These are phyloP conservation scores for Galerucella calmariensis DNA, from an alignment of 2,888 invertebrate species.

Conservation along the genomic window DNA sequence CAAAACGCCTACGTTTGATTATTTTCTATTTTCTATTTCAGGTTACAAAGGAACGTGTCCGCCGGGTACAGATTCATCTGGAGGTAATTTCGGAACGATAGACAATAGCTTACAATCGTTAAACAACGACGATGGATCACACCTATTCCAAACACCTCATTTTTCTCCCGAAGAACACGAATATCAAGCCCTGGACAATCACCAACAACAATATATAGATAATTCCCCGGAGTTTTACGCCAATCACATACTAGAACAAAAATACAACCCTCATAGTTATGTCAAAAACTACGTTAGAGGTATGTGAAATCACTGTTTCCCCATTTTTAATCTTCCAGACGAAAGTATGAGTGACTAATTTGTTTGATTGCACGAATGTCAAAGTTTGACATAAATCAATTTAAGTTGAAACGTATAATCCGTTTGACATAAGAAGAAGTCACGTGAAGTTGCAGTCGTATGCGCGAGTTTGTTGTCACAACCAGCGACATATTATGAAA, in stretches of 20 bases:
- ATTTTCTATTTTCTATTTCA: constrained; percentile 26
- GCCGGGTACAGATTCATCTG: constrained; percentile 69
- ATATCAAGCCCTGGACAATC: constrained; percentile 68
- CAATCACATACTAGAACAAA: constrained; percentile 68
- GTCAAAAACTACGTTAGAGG: constrained; percentile 80
- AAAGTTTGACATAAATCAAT: no score
- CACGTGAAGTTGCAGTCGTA: no score
- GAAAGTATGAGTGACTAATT: no score
- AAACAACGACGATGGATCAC: constrained; percentile 59
- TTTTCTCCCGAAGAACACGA: constrained; percentile 71
- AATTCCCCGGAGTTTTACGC: constrained; percentile 81
- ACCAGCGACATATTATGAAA: no score
- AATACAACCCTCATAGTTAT: constrained; percentile 76
- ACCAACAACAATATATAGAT: constrained; percentile 73
- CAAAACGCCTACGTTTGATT: no score
- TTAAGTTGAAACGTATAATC: no score
- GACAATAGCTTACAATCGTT: constrained; percentile 64
- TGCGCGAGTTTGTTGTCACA: no score
- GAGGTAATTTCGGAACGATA: constrained; percentile 68
- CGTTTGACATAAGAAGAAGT: no score
- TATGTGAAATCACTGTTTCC: constrained; percentile 58
- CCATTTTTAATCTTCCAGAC: background rate
- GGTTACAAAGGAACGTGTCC: constrained; percentile 62
- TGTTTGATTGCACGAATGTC: no score
- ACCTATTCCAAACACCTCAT: constrained; percentile 58